Percentiles rank a stretch among this genome's conserved stretches.
These are phyloP conservation scores for Drosophila anomalipes DNA, from an alignment of 2,888 invertebrate genomes.

Conservation along the genomic window DNA sequence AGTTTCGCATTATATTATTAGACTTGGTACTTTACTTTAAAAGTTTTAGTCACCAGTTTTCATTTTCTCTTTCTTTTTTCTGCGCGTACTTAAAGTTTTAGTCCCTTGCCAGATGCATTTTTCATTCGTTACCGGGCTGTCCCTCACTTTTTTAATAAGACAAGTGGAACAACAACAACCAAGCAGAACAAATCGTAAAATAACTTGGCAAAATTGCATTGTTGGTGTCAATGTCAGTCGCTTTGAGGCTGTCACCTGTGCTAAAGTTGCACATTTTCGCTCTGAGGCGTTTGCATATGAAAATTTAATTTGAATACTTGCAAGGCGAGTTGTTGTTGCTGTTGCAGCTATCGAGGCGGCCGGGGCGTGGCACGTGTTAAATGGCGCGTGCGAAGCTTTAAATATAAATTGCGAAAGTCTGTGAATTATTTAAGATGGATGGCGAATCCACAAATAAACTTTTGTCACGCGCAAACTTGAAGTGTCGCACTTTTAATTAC, in stretches of 20 bases:
- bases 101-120: not conserved
- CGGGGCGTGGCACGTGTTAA: slow-evolving; percentile 45
- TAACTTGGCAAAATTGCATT: slow-evolving; percentile 59
- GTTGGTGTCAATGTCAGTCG: slow-evolving; percentile 66
- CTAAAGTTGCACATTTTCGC: slow-evolving; percentile 26
- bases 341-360: not conserved
- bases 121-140: slow-evolving; percentile 18
- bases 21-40: not conserved
- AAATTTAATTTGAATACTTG: slow-evolving; percentile 74
- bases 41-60: not conserved
- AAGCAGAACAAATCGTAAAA: slow-evolving; percentile 29
- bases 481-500: slow-evolving; percentile 78
- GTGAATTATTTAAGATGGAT: slow-evolving; percentile 13
- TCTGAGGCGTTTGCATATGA: slow-evolving; percentile 53
- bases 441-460: slow-evolving; percentile 61
- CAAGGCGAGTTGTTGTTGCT: slow-evolving; percentile 6
- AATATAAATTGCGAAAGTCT: slow-evolving; percentile 43
- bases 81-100: not conserved
- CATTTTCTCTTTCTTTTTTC: not conserved
- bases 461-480: slow-evolving; percentile 72
- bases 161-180: slow-evolving; percentile 29
- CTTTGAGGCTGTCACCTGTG: slow-evolving; percentile 62
- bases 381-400: slow-evolving; percentile 63
- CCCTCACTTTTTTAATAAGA: slow-evolving; percentile 39
- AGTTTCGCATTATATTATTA: not conserved